These are phyloP conservation scores for Apodemus sylvaticus DNA, from an alignment of 2,113 vertebrate species.

Conservation along the genomic window DNA sequence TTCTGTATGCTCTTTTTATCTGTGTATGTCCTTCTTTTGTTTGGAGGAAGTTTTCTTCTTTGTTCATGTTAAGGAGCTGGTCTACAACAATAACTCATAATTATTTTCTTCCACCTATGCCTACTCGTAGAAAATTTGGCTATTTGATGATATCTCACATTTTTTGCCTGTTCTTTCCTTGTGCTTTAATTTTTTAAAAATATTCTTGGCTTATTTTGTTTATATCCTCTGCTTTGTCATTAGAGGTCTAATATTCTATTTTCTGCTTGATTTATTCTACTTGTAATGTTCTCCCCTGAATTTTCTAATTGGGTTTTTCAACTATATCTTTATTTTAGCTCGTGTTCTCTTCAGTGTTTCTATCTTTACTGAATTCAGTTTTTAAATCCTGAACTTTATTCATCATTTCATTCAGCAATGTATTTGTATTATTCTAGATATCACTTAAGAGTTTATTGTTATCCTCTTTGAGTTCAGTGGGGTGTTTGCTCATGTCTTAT, in stretches of 20 bases:
- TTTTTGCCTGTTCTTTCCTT: not conserved
- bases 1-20: not conserved
- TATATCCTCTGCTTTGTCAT: not conserved
- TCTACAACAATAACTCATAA: not conserved
- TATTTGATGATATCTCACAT: not conserved
- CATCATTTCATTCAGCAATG: not conserved
- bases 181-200: not conserved
- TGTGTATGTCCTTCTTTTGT: not conserved
- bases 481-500: not conserved
- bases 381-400: not conserved
- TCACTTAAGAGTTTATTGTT: not conserved
- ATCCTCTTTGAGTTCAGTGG: not conserved
- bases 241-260: not conserved
- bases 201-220: not conserved
- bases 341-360: not conserved
- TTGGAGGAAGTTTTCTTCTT: not conserved
- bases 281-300: not conserved
- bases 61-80: not conserved
- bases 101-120: not conserved
- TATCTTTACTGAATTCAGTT: not conserved
- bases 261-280: not conserved
- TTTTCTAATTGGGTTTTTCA: not conserved
- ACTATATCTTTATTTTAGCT: not conserved
- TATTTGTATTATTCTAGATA: not conserved
- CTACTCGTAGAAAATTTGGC: not conserved